Conservation (phyloP, 2,113 vertebrate genomes). For the Glaucidium brasilianum region DNA sequence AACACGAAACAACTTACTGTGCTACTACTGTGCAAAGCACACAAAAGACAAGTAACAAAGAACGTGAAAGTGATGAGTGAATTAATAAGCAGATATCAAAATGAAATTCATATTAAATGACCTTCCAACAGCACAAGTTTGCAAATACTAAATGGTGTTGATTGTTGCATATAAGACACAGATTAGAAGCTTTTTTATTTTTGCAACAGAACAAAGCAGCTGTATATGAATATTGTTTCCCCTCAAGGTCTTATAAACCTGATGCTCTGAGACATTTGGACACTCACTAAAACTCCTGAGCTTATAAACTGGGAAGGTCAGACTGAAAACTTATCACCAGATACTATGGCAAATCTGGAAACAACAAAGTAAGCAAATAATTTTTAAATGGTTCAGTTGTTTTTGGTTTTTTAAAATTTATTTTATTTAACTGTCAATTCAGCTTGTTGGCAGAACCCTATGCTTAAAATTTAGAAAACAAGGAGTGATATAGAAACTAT, state of each 20-base stretch:
- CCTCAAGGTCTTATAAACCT: neutral
- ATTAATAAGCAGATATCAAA: neutral
- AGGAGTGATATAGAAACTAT: neutral
- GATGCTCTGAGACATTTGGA: neutral
- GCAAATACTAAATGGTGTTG: neutral
- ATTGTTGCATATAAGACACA: neutral
- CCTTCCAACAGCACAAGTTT: neutral
- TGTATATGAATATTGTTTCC: neutral
- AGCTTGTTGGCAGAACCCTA: neutral
- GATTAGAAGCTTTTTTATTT: neutral
- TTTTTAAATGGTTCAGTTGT: neutral
- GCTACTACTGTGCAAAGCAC: neutral
- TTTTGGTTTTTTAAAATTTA: neutral
- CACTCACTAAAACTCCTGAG: neutral
- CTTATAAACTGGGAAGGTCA: neutral
- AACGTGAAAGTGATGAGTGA: neutral
- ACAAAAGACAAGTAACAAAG: neutral
- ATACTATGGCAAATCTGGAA: neutral
- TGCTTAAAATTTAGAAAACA: neutral
- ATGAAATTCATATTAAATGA: neutral
- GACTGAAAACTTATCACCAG: neutral
- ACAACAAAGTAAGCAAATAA: neutral
- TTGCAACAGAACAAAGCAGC: neutral
- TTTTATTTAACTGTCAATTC: neutral
- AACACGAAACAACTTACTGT: neutral